phyloP scores from a whole-genome alignment of 2,113 vertebrate genomes.

The Dasyprocta punctata region DNA sequence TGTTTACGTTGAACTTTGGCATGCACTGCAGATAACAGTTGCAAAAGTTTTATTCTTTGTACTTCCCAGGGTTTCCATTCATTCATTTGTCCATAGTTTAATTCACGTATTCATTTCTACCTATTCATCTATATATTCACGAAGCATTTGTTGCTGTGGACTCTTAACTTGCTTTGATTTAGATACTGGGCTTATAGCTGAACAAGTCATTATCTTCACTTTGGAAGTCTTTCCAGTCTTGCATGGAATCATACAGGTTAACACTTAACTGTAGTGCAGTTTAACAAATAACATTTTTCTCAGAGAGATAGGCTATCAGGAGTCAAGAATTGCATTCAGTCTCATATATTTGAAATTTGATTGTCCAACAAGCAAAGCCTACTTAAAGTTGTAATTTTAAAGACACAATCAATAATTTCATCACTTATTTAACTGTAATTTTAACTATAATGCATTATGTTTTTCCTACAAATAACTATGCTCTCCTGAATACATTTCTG shows the following conservation, averaged over 20 bases:
- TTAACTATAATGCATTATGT: not conserved
- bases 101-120: not conserved
- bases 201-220: not conserved
- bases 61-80: not conserved
- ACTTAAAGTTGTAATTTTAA: not conserved
- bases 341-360: not conserved
- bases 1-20: rapidly evolving
- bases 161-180: not conserved
- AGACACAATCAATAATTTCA: not conserved
- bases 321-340: not conserved
- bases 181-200: not conserved
- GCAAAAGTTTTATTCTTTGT: not conserved
- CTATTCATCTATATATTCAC: not conserved
- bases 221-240: not conserved
- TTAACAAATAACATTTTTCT: not conserved
- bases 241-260: not conserved
- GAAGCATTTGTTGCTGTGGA: not conserved
- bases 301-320: not conserved
- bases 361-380: not conserved
- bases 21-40: not conserved
- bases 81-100: not conserved
- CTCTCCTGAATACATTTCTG: not conserved
- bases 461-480: not conserved
- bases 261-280: not conserved
- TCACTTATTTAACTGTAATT: not conserved